Percentiles rank a stretch among this genome's conserved stretches.
Conservation (phyloP, 2,113 vertebrate genomes). For the Scortum barcoo region DNA sequence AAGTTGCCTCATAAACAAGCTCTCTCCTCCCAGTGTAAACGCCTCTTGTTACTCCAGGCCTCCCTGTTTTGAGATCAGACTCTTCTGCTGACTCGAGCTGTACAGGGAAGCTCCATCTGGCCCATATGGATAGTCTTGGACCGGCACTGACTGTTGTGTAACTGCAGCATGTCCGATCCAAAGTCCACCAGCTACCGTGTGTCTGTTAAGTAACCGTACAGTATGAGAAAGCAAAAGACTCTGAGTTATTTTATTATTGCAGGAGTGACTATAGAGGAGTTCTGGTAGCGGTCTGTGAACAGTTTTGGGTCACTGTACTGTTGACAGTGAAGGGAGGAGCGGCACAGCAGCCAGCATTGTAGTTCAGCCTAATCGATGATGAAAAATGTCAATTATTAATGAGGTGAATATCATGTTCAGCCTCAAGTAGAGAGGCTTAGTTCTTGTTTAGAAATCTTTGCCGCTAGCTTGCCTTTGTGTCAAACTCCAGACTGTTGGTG, state of each 20-base stretch:
- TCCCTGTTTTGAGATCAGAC: slow-evolving; percentile 54
- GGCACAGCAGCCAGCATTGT: slow-evolving; percentile 5
- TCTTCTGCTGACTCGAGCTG: slow-evolving; percentile 67
- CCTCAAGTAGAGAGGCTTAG: slow-evolving; percentile 23
- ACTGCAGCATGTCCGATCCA: slow-evolving; percentile 52
- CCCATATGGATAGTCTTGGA: slow-evolving; percentile 40
- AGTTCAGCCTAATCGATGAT: slow-evolving; percentile 57
- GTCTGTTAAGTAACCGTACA: slow-evolving; percentile 55
- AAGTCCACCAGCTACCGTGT: slow-evolving; percentile 51
- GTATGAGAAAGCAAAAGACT: slow-evolving; percentile 29
- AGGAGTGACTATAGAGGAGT: neutral
- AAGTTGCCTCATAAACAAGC: slow-evolving; percentile 16
- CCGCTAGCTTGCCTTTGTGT: neutral
- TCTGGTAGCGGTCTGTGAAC: slow-evolving; percentile 3
- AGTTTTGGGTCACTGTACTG: neutral
- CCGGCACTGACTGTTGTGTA: slow-evolving; percentile 63
- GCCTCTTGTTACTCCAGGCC: slow-evolving; percentile 2
- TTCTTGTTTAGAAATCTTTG: slow-evolving; percentile 40
- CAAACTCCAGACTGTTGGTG: neutral
- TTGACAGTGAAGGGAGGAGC: slow-evolving; percentile 39
- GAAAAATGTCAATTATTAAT: slow-evolving; percentile 73
- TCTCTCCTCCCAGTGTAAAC: neutral
- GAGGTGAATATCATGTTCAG: slow-evolving; percentile 70
- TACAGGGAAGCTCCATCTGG: slow-evolving; percentile 56
- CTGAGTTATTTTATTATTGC: slow-evolving; percentile 16